Base-by-base conservation (phyloP, 2,888 invertebrate species). In the Megastigmus dorsalis region DNA sequence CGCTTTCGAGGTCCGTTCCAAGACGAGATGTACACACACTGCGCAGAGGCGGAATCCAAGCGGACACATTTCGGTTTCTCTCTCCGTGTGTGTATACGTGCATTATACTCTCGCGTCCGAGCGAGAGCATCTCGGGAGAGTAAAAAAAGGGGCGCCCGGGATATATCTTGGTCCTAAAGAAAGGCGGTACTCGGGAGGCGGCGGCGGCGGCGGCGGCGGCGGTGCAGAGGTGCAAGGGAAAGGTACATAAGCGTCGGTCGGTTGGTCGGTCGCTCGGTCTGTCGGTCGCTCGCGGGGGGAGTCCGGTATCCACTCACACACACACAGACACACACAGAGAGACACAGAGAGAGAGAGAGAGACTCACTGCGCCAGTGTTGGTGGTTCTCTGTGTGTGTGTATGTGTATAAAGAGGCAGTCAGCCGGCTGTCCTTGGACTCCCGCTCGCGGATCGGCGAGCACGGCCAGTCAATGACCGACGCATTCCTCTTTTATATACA, bases 381-480 rank as follows among this genome's bases (percentile, higher is more conserved):
- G n/a, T n/a, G n/a, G n/a, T n/a, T n/a, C n/a, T n/a, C n/a, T n/a
- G n/a, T n/a, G n/a, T n/a, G n/a, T n/a, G n/a, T n/a, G n/a, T n/a
- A n/a, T n/a, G n/a, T n/a, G n/a, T n/a, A n/a, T n/a, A n/a, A 30
- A 30, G 33, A 55, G 55, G n/a, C 33, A 20, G 45, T 77, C 82
- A 83, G 85, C 84, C 69, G 83, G 86, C 82, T 86, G 86, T 86
- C 87, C 86, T 86, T 86, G 86, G 85, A 86, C 83, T 82, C 75
- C 62, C 65, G 75, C 72, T 72, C 86, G 86, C 85, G 83, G 85
- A 86, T 85, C 86, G 86, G 78, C 85, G 85, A 84, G 83, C 84
- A 85, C 84, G 85, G 83, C 80, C 86, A 86, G 86, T 86, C 86
- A 86, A 86, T 86, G 86, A 86, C 86, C 86, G 84, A 84, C 69